Evolutionary conservation across 2,113 vertebrate genomes (phyloP).

Genomic region (Telmatochromis sp.): DNA sequence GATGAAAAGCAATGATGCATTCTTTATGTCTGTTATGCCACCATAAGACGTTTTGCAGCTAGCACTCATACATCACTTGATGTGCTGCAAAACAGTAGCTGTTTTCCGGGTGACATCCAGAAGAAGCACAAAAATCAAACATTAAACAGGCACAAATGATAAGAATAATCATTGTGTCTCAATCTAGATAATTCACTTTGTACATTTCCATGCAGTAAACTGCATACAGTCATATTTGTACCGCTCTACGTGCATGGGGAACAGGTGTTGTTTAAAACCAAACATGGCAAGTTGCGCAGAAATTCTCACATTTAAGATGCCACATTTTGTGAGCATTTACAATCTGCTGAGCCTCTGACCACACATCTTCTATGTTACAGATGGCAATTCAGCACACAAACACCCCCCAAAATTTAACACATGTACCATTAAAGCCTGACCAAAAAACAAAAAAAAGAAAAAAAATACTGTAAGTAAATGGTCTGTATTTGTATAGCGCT

Average conservation of each 20-base stretch:
- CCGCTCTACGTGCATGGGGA: background rate
- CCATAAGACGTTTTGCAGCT: background rate
- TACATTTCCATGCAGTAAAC: background rate
- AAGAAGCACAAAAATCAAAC: background rate
- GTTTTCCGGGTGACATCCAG: background rate
- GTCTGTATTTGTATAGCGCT: too few relatives aligned
- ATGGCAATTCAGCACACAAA: background rate
- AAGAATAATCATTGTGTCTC: background rate
- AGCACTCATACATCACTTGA: background rate
- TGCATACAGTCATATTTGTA: background rate
- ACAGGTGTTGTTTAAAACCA: background rate
- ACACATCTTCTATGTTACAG: background rate
- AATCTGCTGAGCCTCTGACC: background rate
- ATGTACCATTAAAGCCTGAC: background rate
- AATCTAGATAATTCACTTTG: background rate
- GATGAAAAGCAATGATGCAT: background rate
- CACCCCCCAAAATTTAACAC: background rate
- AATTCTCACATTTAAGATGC: background rate
- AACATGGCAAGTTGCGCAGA: background rate
- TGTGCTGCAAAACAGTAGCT: background rate
- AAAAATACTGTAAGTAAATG: background rate
- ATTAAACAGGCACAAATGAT: background rate
- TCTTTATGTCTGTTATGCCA: background rate
- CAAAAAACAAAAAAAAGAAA: rapidly evolving
- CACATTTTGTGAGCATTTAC: background rate